Percentiles rank a stretch among this genome's conserved stretches.
These are phyloP conservation scores for Agrochola lota DNA, from an alignment of 2,888 invertebrate genomes.

Conservation along the genomic window DNA sequence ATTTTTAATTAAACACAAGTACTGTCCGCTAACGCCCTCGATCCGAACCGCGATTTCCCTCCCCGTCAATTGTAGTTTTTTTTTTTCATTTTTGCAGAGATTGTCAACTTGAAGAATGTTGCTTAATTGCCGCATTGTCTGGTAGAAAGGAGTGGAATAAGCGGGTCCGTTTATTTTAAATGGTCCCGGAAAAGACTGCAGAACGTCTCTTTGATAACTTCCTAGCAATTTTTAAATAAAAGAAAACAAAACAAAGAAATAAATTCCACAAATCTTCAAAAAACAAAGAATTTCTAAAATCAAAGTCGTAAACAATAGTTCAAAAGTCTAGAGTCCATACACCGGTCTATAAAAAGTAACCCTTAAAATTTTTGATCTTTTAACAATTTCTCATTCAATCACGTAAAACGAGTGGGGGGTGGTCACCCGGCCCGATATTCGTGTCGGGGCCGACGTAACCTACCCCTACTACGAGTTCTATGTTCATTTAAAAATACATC, in stretches of 20 bases:
- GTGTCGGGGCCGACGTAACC: slow-evolving; percentile 76
- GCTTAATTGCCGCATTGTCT: slow-evolving; percentile 68
- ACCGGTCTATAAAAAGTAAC: slow-evolving; percentile 66
- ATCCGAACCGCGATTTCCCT: slow-evolving; percentile 77
- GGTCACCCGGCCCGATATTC: slow-evolving; percentile 76
- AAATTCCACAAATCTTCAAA: background rate
- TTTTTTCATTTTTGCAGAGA: slow-evolving; percentile 65
- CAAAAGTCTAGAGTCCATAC: slow-evolving; percentile 51
- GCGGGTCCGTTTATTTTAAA: slow-evolving; percentile 59
- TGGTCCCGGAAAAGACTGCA: slow-evolving; percentile 25
- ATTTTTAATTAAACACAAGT: slow-evolving; percentile 89
- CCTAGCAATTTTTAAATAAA: slow-evolving; percentile 4
- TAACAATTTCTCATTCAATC: slow-evolving; percentile 88
- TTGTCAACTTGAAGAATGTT: slow-evolving; percentile 64
- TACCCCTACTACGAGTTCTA: slow-evolving; percentile 75
- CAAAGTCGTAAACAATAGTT: slow-evolving; percentile 12
- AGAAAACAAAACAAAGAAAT: background rate
- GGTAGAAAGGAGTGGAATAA: slow-evolving; percentile 60
- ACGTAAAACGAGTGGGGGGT: slow-evolving; percentile 82
- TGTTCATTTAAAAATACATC: slow-evolving; percentile 66
- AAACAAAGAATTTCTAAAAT: background rate
- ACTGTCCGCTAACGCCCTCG: slow-evolving; percentile 79
- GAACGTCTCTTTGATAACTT: slow-evolving; percentile 4
- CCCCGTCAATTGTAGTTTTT: slow-evolving; percentile 68
- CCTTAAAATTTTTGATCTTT: slow-evolving; percentile 79